Evolutionary conservation across 1,140 invertebrate species (phyloP), one percentile per base, ranked within the genome.

Genomic region (Conus ventricosus): DNA sequence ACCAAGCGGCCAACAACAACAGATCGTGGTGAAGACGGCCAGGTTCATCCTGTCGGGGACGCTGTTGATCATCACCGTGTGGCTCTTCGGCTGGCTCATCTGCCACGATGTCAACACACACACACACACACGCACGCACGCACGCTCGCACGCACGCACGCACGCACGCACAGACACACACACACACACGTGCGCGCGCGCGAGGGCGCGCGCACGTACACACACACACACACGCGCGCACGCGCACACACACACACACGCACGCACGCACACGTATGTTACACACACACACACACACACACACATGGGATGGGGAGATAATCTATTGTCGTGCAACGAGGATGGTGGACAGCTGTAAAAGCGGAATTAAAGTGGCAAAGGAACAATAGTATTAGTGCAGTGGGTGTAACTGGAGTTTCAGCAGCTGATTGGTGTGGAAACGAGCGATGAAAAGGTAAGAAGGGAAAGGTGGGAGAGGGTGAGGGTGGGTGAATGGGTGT

Each of bases 1-100:
- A 1, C 91, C 91, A 6, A 91, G 81, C 17, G 90, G 90, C 91
- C 90, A 89, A 76, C 67, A 91, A 63, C 90, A 91, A 86, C 87
- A 91, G 81, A 91, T 82, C 27, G 89, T 88, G n/a, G 89, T 89
- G 57, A 91, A 89, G 55, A 91, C 88, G 55, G 91, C 90, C 63
- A 89, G 81, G 11, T 78, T 83, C 87, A 91, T 88, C 87, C 88
- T 23, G 87, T 91, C 90, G 1, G 85, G 86, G 0, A 89, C 90
- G 25, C 60, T 85, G 88, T 80, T 88, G 75, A 57, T 25, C 7
- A 91, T 57, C 25, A 85, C n/a, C 15, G 54, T 54, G 23, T 51
- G 27, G 4, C 4, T 20, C 25, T 10, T 57, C 25, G 86, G 85
- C 27, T 89, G 89, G 15, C 20, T 27, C 51, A 89, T 85, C 88